phyloP scores from a whole-genome alignment of 2,888 invertebrate species.

The Idaea biselata region DNA sequence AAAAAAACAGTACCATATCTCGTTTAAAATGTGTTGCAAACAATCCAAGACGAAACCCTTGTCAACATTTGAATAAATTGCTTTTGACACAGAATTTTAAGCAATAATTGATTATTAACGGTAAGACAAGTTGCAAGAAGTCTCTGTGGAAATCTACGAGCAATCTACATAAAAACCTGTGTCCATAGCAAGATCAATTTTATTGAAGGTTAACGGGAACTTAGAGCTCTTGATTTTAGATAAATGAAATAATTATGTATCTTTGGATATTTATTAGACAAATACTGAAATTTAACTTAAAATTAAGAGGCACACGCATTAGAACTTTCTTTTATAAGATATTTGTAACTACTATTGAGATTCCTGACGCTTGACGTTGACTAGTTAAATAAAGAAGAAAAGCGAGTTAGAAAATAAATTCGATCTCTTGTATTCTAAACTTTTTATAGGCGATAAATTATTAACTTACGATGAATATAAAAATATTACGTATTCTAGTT shows the following conservation, averaged over 20 bases:
- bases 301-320: conserved; percentile 10
- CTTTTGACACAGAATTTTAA: conserved; percentile 24
- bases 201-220: not conserved
- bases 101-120: conserved; percentile 45
- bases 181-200: not conserved
- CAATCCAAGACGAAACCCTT: conserved; percentile 13
- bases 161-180: conserved; percentile 14
- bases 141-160: conserved; percentile 39
- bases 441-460: not conserved
- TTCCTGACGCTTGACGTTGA: conserved; percentile 30
- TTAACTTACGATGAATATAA: conserved; percentile 11
- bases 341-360: conserved; percentile 6
- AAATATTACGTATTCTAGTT: conserved; percentile 11
- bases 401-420: conserved; percentile 26
- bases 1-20: not conserved
- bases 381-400: conserved; percentile 33
- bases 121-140: conserved; percentile 39
- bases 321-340: conserved; percentile 13
- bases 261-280: not conserved
- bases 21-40: conserved; percentile 8
- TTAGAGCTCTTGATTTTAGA: conserved; percentile 20
- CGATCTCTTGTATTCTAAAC: conserved; percentile 17
- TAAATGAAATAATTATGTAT: conserved; percentile 1
- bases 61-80: conserved; percentile 12
- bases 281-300: conserved; percentile 44